Percentiles rank a stretch among this genome's conserved stretches.
Conservation (phyloP, 2,797 vertebrate genomes). For the Protonibea diacanthus region DNA sequence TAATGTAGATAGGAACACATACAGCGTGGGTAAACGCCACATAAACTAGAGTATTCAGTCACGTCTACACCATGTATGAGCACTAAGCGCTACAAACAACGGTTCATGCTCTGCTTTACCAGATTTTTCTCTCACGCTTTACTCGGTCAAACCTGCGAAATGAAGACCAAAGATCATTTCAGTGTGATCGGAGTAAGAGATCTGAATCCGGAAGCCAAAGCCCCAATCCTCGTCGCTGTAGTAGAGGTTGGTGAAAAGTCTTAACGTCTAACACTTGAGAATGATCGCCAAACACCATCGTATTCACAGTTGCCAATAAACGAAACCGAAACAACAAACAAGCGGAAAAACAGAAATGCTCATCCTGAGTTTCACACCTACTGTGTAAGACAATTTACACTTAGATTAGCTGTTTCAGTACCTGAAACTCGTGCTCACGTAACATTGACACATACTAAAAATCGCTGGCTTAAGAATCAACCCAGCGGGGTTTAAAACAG, state of each 20-base stretch:
- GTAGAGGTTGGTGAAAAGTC: background rate
- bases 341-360: background rate
- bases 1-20: constrained; percentile 32
- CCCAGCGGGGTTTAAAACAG: too few relatives aligned
- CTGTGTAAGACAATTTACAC: background rate
- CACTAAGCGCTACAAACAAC: constrained; percentile 12
- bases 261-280: background rate
- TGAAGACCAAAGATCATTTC: background rate
- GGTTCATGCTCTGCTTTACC: background rate
- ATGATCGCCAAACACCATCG: background rate
- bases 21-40: constrained; percentile 13
- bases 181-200: background rate
- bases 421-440: too few relatives aligned
- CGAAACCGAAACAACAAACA: background rate
- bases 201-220: background rate
- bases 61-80: background rate
- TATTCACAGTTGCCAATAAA: background rate
- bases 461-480: background rate
- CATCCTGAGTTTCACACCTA: background rate
- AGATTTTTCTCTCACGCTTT: background rate
- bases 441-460: background rate
- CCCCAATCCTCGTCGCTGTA: background rate
- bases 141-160: background rate
- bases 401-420: background rate
- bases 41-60: constrained; percentile 12